Evolutionary conservation across 2,888 invertebrate species (phyloP).

Genomic region (Sminthurides aquaticus): DNA sequence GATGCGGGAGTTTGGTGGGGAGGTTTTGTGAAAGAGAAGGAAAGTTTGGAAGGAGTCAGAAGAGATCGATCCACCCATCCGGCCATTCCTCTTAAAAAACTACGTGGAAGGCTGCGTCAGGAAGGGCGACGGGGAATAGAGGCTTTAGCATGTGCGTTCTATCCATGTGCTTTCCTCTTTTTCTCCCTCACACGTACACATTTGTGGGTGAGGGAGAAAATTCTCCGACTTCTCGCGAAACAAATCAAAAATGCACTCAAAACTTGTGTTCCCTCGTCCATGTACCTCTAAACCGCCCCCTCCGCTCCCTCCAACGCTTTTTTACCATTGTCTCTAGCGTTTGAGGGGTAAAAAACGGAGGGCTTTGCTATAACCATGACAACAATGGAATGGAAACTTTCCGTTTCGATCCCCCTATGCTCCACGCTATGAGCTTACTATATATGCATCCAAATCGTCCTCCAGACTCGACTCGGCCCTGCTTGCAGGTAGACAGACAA

Average conservation of each 20-base stretch:
- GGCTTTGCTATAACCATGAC: too few relatives aligned
- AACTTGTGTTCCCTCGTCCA: too few relatives aligned
- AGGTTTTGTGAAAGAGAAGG: background rate
- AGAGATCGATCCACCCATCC: background rate
- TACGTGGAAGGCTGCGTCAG: too few relatives aligned
- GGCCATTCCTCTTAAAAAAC: background rate
- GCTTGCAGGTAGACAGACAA: too few relatives aligned
- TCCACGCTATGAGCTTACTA: too few relatives aligned
- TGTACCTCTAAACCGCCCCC: background rate
- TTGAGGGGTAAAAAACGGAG: too few relatives aligned
- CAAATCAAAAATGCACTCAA: background rate
- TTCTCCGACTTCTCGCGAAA: background rate
- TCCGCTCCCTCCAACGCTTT: background rate
- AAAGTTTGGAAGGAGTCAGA: background rate
- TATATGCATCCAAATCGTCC: too few relatives aligned
- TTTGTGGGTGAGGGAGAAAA: background rate
- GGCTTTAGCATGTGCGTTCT: background rate
- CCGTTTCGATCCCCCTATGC: background rate
- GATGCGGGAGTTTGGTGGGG: background rate
- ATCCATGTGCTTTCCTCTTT: background rate
- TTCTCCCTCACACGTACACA: background rate
- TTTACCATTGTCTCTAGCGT: background rate
- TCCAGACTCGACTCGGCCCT: too few relatives aligned
- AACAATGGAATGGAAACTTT: background rate
- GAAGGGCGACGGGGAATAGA: too few relatives aligned